Evolutionary conservation across 2,797 vertebrate genomes (phyloP), one percentile per base, ranked within the genome.

Genomic region (Gymnoscopelus braueri): DNA sequence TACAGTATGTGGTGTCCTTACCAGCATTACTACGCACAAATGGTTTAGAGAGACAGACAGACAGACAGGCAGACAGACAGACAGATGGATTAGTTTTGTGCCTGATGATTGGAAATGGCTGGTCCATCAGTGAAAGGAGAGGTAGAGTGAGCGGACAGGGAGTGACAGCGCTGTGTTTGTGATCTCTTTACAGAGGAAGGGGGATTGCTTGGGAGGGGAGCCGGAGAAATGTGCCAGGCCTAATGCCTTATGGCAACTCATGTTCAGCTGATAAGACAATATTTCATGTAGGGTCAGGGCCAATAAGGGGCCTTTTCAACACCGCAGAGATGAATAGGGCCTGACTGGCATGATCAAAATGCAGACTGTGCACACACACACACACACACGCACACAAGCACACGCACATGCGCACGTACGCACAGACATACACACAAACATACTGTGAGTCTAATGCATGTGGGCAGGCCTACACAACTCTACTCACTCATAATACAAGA

Each of bases 211-310:
- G 74, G 65, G 69, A 72, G 77, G 74, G 69, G 68, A 63, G 77
- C 39, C 10, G 75, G 73, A 85, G 79, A 90, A 71, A 87, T 82
- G 86, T 85, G 79, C 81, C 77, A 66, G 68, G 75, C 75, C 78
- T 91, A 90, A 93, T 93, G 90, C 78, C 83, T 89, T 72, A 87
- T 90, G 87, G 88, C 88, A 89, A 90, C 84, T 89, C 81, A 44
- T 83, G 90, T 87, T 88, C 81, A 87, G 84, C 84, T 92, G 88
- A 92, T 91, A 89, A 91, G 83, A 90, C 90, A 90, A 89, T 92
- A 91, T 91, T 93, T 92, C 88, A 89, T 87, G 83, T 82, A 60
- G 82, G 90, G 87, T 92, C 91, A 87, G 77, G 84, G 85, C 90
- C 90, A 88, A 91, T 92, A 88, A 90, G 84, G 84, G 87, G 82